Conservation (phyloP, 2,797 vertebrate species). For the Crotalus adamanteus region DNA sequence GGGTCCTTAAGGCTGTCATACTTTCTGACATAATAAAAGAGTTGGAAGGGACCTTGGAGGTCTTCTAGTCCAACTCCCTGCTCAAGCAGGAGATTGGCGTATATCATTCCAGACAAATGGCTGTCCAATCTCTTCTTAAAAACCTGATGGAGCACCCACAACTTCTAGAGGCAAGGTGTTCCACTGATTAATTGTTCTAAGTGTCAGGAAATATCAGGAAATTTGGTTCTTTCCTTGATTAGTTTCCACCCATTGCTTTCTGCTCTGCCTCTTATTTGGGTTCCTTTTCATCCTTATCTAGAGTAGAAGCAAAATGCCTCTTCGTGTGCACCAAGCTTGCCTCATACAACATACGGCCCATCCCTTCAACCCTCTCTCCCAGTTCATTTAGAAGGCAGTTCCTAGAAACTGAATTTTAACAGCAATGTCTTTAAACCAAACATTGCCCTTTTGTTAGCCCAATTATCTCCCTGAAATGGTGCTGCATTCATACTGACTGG, state of each 20-base stretch:
- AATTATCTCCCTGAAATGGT: slow-evolving; percentile 16
- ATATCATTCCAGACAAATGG: too few relatives aligned
- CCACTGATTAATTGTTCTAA: too few relatives aligned
- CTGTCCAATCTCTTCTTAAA: too few relatives aligned
- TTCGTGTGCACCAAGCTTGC: slow-evolving; percentile 21
- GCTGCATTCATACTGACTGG: not conserved
- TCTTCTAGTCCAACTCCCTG: too few relatives aligned
- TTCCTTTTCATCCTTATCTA: not conserved
- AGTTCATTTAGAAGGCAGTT: slow-evolving; percentile 48
- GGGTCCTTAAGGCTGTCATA: slow-evolving; percentile 40
- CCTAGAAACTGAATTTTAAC: slow-evolving; percentile 50
- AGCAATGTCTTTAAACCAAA: slow-evolving; percentile 38
- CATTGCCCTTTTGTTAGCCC: slow-evolving; percentile 48
- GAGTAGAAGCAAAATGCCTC: slow-evolving; percentile 22
- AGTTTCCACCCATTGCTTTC: too few relatives aligned
- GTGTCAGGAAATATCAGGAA: too few relatives aligned
- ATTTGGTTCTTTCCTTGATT: too few relatives aligned
- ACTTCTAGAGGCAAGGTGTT: too few relatives aligned
- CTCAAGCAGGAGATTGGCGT: too few relatives aligned
- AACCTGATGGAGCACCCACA: too few relatives aligned
- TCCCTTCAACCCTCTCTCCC: not conserved
- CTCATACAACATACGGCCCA: not conserved
- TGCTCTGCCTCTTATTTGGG: not conserved
- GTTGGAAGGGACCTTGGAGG: too few relatives aligned
- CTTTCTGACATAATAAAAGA: slow-evolving; percentile 6